Percentiles rank a stretch among this genome's conserved stretches.
phyloP scores from a whole-genome alignment of 2,113 vertebrate species.

The Tachycineta bicolor region DNA sequence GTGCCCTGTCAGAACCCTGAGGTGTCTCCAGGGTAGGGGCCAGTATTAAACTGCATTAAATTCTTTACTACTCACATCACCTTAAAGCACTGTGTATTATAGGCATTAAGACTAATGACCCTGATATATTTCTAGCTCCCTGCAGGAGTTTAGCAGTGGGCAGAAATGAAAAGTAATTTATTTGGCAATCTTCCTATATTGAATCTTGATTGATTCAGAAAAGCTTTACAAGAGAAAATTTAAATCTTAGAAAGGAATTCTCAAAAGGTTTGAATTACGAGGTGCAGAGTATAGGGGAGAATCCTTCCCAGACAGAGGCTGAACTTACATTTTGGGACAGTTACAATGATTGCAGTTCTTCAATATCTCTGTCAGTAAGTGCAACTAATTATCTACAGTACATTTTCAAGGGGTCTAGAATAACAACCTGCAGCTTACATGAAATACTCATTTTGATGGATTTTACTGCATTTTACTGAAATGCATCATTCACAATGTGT shows the following conservation, averaged over 20 bases:
- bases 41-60: not conserved
- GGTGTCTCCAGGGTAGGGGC: not conserved
- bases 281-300: not conserved
- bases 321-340: not conserved
- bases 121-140: conserved; percentile 60
- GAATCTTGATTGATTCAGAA: conserved; percentile 55
- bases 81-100: conserved; percentile 27
- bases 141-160: conserved; percentile 41
- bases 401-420: not conserved
- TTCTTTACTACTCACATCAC: not conserved
- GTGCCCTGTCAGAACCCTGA: not conserved
- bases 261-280: not conserved
- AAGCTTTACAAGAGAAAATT: conserved; percentile 44
- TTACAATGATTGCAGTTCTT: not conserved
- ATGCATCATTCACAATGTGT: rapidly evolving
- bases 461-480: not conserved
- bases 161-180: conserved; percentile 68
- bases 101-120: conserved; percentile 63
- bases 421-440: not conserved
- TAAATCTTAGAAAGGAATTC: conserved; percentile 2
- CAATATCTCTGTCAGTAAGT: not conserved
- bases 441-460: rapidly evolving
- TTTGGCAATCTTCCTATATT: conserved; percentile 51
- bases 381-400: not conserved
- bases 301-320: not conserved